A percentile compares a stretch with the other conserved stretches of the same genome.
These are phyloP conservation scores for Neodiprion pinetum DNA, from an alignment of 1,140 invertebrate genomes.

Conservation along the genomic window DNA sequence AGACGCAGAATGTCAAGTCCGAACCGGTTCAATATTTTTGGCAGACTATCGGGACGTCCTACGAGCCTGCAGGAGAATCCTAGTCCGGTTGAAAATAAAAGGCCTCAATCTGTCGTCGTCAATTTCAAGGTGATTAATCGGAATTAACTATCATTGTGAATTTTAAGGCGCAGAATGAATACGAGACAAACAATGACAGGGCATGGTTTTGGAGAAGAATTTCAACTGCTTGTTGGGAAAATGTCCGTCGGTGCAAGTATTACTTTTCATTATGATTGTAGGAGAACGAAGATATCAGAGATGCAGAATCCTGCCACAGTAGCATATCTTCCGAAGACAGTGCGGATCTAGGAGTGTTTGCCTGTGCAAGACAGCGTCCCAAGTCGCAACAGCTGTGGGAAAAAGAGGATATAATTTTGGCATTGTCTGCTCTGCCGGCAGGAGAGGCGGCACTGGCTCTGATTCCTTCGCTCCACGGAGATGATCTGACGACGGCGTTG, in stretches of 20 bases:
- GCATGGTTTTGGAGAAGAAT: slow-evolving; percentile 5
- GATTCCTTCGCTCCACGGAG: slow-evolving; percentile 42
- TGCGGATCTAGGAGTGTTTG: slow-evolving; percentile 31
- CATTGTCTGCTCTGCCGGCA: slow-evolving; percentile 48
- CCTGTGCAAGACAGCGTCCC: slow-evolving; percentile 38
- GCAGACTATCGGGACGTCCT: slow-evolving; percentile 35
- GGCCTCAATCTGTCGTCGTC: slow-evolving; percentile 27
- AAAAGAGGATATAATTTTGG: slow-evolving; percentile 44
- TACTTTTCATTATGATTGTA: slow-evolving; percentile 30
- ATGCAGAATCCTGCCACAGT: slow-evolving; percentile 27
- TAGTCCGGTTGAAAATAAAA: slow-evolving; percentile 24
- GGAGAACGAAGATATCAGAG: slow-evolving; percentile 42
- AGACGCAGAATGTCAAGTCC: not conserved
- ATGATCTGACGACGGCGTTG: slow-evolving; percentile 37
- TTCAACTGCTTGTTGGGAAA: not conserved
- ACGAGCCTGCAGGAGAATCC: slow-evolving; percentile 23
- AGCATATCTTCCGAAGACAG: slow-evolving; percentile 52
- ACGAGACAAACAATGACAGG: no score
- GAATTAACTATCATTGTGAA: no score
- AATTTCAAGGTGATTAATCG: slow-evolving; percentile 31
- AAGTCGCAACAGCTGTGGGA: slow-evolving; percentile 47
- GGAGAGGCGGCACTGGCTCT: slow-evolving; percentile 45
- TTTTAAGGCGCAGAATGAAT: not conserved
- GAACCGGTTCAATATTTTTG: slow-evolving; percentile 10
- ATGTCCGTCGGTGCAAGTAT: slow-evolving; percentile 8